A percentile compares a stretch with the other conserved stretches of the same genome.
Conservation (phyloP, 2,797 vertebrate genomes). For the Lagorchestes hirsutus region DNA sequence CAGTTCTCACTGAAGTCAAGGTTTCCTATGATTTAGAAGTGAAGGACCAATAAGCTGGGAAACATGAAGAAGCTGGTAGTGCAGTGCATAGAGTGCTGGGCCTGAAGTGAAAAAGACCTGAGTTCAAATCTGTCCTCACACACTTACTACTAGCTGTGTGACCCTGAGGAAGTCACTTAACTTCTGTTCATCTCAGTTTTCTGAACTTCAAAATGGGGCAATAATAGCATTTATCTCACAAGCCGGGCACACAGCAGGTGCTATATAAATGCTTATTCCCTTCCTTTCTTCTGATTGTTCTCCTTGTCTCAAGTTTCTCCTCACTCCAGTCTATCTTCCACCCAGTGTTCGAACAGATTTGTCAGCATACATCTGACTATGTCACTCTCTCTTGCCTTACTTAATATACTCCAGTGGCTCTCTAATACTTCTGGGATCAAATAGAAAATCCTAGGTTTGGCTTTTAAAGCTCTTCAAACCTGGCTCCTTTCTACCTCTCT, state of each 20-base stretch:
- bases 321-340: background rate
- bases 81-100: background rate
- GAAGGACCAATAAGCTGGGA: background rate
- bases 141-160: background rate
- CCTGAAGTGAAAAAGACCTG: background rate
- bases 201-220: background rate
- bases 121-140: background rate
- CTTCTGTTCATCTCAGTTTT: background rate
- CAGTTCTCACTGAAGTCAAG: background rate
- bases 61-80: background rate
- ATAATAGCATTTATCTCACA: background rate
- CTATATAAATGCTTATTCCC: background rate
- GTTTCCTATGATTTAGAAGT: background rate
- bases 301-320: too few relatives aligned
- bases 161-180: background rate
- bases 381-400: background rate
- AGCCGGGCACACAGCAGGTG: background rate
- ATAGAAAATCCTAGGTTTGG: background rate
- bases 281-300: background rate
- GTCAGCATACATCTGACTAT: background rate
- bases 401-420: background rate
- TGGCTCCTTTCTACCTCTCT: background rate
- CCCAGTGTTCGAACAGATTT: background rate
- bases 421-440: background rate
- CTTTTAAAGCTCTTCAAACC: background rate